Evolutionary conservation across 2,797 vertebrate genomes (phyloP).

Genomic region (Dicrostonyx torquatus): DNA sequence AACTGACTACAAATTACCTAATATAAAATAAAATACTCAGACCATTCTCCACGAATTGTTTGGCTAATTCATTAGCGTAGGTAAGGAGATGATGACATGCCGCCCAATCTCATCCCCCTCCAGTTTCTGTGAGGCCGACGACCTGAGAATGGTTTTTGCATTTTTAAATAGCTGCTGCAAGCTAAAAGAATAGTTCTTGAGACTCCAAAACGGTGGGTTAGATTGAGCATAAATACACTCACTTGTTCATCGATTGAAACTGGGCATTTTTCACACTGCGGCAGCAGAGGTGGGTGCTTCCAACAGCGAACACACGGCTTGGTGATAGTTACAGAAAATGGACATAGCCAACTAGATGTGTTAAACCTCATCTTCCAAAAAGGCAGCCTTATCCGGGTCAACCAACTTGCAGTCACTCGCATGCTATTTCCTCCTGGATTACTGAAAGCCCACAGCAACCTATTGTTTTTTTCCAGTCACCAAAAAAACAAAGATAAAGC

Average conservation of each 20-base stretch:
- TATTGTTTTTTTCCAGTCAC: slow-evolving; percentile 77
- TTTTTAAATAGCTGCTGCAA: slow-evolving; percentile 21
- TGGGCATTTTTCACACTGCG: neutral
- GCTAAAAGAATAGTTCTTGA: neutral
- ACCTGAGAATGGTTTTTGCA: slow-evolving; percentile 21
- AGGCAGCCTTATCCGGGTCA: neutral
- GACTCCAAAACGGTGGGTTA: neutral
- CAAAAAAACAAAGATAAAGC: slow-evolving; percentile 80
- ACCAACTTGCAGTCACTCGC: slow-evolving; percentile 33
- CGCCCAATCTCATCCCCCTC: neutral
- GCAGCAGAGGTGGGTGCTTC: neutral
- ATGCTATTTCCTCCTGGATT: slow-evolving; percentile 76
- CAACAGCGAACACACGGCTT: rapidly evolving
- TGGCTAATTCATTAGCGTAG: neutral
- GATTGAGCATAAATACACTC: neutral
- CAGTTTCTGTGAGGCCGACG: neutral
- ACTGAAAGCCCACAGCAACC: slow-evolving; percentile 75
- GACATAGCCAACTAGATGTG: neutral
- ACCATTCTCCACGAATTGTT: neutral
- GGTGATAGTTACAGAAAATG: neutral
- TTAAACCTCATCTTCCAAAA: slow-evolving; percentile 50
- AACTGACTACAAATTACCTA: neutral
- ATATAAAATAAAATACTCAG: neutral
- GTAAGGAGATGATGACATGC: neutral
- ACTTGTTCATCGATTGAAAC: too few relatives aligned